These are phyloP conservation scores for Charaxes varanes DNA, from an alignment of 1,140 invertebrate species.

Conservation along the genomic window DNA sequence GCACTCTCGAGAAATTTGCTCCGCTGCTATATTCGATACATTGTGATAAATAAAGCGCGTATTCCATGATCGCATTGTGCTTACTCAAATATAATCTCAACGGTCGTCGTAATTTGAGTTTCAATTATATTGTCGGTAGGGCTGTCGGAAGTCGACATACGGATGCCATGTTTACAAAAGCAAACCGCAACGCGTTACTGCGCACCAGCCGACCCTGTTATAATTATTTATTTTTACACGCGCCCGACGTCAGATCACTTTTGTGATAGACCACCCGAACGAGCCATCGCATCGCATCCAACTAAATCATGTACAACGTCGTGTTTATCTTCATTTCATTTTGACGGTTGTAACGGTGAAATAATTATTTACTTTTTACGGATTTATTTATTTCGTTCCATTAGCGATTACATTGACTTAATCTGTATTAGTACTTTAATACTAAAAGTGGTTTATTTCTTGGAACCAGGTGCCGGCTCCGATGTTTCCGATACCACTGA, in stretches of 20 bases:
- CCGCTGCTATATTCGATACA: constrained; percentile 1
- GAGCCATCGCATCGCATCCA: not conserved
- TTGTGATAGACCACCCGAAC: constrained; percentile 48
- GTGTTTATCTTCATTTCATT: constrained; percentile 1
- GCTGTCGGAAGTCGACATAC: constrained; percentile 46
- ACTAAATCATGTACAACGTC: not conserved
- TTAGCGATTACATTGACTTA: too few relatives aligned
- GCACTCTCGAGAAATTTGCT: constrained; percentile 4
- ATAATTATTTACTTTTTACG: too few relatives aligned
- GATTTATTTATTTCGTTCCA: too few relatives aligned
- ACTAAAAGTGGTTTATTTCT: too few relatives aligned
- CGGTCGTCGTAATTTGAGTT: not conserved
- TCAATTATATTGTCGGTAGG: constrained; percentile 2
- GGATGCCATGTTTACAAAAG: constrained; percentile 57
- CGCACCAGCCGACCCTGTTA: constrained; percentile 24
- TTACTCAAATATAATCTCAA: constrained; percentile 3
- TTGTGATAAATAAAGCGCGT: not conserved
- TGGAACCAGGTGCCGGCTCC: too few relatives aligned
- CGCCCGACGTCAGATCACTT: constrained; percentile 21
- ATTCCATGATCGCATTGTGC: not conserved
- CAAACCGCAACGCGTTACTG: constrained; percentile 42
- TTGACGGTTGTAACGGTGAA: too few relatives aligned
- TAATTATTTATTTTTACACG: constrained; percentile 59
- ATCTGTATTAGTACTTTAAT: too few relatives aligned
- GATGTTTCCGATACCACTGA: too few relatives aligned